Evolutionary conservation across 2,113 vertebrate genomes (phyloP).

Genomic region (Cyanocitta stelleri): DNA sequence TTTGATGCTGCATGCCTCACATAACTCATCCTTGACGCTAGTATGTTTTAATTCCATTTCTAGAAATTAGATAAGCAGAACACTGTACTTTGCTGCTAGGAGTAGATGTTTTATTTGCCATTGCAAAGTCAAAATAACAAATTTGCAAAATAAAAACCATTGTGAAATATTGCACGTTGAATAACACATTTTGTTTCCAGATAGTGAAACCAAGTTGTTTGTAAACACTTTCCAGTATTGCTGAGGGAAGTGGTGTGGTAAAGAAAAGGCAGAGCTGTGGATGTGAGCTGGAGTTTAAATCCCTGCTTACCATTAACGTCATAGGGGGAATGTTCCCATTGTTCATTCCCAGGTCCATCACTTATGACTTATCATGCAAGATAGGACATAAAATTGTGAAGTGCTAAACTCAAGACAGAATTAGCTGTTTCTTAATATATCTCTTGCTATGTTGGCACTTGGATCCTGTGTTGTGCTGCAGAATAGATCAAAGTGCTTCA

Average conservation of each 20-base stretch:
- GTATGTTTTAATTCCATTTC: background rate
- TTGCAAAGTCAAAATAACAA: background rate
- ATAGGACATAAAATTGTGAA: background rate
- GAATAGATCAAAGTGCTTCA: conserved; percentile 1
- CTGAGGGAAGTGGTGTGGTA: background rate
- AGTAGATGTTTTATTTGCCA: background rate
- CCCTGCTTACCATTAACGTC: background rate
- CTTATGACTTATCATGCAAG: background rate
- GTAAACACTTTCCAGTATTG: background rate
- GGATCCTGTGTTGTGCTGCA: background rate
- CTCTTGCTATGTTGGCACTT: background rate
- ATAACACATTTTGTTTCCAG: background rate
- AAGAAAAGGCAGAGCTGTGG: background rate
- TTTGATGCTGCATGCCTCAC: background rate
- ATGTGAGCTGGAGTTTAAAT: background rate
- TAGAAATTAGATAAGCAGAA: background rate
- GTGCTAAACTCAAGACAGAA: background rate
- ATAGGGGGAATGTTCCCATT: background rate
- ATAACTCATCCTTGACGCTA: background rate
- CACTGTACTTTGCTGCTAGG: background rate
- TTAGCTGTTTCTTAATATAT: background rate
- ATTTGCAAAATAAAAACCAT: background rate
- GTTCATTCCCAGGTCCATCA: background rate
- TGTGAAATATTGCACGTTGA: background rate
- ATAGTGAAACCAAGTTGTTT: background rate